Evolutionary conservation across 2,797 vertebrate genomes (phyloP).

Genomic region (Hypotaenidia philippensis): DNA sequence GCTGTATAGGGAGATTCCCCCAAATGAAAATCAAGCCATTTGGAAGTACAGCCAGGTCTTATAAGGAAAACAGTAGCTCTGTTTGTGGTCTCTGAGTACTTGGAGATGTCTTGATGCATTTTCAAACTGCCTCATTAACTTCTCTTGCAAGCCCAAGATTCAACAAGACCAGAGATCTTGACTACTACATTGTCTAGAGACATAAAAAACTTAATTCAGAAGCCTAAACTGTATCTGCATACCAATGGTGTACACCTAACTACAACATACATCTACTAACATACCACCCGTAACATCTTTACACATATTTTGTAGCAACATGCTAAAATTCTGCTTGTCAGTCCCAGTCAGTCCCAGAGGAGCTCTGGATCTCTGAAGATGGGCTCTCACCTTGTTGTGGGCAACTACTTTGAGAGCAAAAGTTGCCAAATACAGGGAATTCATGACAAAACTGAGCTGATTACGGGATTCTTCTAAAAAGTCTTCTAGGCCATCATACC

Average conservation of each 20-base stretch:
- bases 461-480: constrained; percentile 97
- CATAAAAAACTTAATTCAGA: neutral
- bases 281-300: accelerated
- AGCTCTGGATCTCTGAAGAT: neutral
- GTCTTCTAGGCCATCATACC: constrained; percentile 97
- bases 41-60: neutral
- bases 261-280: neutral
- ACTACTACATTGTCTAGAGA: neutral
- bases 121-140: neutral
- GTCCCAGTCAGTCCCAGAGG: neutral
- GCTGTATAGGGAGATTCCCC: neutral
- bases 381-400: constrained; percentile 90
- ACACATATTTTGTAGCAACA: neutral
- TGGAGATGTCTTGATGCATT: neutral
- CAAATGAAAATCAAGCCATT: neutral
- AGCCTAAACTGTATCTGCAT: neutral
- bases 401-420: constrained; percentile 97
- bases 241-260: neutral
- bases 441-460: constrained; percentile 99
- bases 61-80: neutral
- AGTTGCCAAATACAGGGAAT: constrained; percentile 96
- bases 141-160: neutral
- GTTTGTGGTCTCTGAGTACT: neutral
- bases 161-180: neutral
- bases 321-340: neutral